These are phyloP conservation scores for Drosophila koepferae DNA, from an alignment of 2,888 invertebrate genomes.

Conservation along the genomic window DNA sequence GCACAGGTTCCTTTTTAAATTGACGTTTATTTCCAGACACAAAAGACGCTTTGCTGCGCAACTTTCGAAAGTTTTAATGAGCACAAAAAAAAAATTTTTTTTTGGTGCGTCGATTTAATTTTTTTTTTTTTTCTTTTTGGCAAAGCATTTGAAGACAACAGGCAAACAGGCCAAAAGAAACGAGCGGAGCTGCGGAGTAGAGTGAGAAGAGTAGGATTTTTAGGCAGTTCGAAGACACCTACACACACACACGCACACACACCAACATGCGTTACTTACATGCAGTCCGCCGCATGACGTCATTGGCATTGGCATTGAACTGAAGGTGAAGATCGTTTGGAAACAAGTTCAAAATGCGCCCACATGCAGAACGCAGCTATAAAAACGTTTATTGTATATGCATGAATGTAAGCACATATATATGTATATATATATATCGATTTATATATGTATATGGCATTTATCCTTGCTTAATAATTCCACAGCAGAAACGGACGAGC, in stretches of 20 bases:
- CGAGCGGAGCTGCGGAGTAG: conserved; percentile 22
- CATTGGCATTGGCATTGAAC: conserved; percentile 65
- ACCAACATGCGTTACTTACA: conserved; percentile 11
- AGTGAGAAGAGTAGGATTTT: conserved; percentile 44
- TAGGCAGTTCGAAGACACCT: conserved; percentile 60
- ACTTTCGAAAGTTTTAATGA: conserved; percentile 76
- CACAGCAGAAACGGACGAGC: conserved; percentile 53
- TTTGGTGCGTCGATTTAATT: conserved; percentile 66
- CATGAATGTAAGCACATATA: background rate
- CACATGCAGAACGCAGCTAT: conserved; percentile 30
- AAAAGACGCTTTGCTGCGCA: conserved; percentile 45
- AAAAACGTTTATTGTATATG: background rate
- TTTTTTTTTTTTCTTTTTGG: conserved; percentile 29
- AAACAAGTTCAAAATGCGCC: conserved; percentile 43
- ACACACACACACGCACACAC: conserved; percentile 34
- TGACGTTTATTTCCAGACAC: conserved; percentile 75
- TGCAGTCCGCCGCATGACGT: conserved; percentile 43
- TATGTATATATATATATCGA: background rate
- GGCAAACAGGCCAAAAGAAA: conserved; percentile 27
- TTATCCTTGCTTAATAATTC: conserved; percentile 15
- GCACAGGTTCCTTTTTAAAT: conserved; percentile 56
- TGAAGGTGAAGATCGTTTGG: conserved; percentile 54
- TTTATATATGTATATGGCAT: background rate
- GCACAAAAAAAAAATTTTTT: conserved; percentile 39
- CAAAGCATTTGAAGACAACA: conserved; percentile 62